Percentiles rank a stretch among this genome's conserved stretches.
Evolutionary conservation across 1,140 invertebrate genomes (phyloP).

Genomic region (Drosophila parvula): DNA sequence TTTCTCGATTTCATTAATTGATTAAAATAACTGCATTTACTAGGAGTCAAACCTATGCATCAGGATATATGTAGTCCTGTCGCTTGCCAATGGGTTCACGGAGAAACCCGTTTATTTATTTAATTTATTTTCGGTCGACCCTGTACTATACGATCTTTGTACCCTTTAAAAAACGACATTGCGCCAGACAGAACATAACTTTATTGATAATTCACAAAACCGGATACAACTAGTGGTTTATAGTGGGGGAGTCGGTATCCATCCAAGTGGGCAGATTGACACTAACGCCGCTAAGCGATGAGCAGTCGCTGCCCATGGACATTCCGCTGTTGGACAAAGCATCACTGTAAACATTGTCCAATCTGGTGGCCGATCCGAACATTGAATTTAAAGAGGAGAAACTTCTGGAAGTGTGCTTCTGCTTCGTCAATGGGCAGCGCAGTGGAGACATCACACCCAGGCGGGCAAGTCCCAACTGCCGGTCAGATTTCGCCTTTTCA

Average conservation of each 20-base stretch:
- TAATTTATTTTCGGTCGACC: too few relatives aligned
- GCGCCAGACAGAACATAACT: not conserved
- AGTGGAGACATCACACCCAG: conserved; percentile 31
- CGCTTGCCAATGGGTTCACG: too few relatives aligned
- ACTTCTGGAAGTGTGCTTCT: not conserved
- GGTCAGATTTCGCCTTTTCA: not conserved
- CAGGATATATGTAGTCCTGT: too few relatives aligned
- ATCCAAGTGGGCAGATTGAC: conserved; percentile 24
- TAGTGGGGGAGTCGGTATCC: not conserved
- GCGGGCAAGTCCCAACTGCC: not conserved
- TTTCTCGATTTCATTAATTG: too few relatives aligned
- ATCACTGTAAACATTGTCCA: conserved; percentile 9
- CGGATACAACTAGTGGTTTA: not conserved
- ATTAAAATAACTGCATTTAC: too few relatives aligned
- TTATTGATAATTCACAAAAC: not conserved
- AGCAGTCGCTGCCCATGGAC: conserved; percentile 10
- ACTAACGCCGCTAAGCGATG: conserved; percentile 12
- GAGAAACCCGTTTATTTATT: too few relatives aligned
- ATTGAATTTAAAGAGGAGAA: not conserved
- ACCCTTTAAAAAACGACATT: too few relatives aligned
- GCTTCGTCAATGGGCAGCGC: not conserved
- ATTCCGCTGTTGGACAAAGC: conserved; percentile 26
- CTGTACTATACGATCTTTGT: too few relatives aligned
- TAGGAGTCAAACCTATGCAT: too few relatives aligned
- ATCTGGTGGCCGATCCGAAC: not conserved